These are phyloP conservation scores for Echeneis naucrates DNA, from an alignment of 2,797 vertebrate species.

Conservation along the genomic window DNA sequence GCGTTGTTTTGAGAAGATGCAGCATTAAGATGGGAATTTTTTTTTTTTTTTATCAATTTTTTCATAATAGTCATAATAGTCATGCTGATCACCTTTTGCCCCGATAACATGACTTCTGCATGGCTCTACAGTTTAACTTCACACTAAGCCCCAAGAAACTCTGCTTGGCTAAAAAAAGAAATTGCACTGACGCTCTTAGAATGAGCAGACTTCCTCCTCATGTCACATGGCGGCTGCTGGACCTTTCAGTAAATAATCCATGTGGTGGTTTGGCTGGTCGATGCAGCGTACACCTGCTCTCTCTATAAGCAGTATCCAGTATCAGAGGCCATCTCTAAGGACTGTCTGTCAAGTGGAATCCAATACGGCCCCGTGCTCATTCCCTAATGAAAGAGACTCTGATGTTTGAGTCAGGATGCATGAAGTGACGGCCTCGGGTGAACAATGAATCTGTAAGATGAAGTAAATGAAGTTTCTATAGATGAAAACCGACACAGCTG, in stretches of 20 bases:
- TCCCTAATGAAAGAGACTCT: conserved; percentile 66
- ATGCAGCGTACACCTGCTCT: conserved; percentile 71
- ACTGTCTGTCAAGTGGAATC: conserved; percentile 71
- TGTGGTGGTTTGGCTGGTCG: conserved; percentile 45
- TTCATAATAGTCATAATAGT: too few species aligned
- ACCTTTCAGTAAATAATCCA: conserved; percentile 78
- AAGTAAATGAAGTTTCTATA: conserved; percentile 1
- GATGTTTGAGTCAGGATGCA: conserved; percentile 35
- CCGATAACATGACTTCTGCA: not conserved
- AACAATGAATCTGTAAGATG: conserved; percentile 4
- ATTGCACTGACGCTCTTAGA: conserved; percentile 44
- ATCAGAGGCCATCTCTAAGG: conserved; percentile 59
- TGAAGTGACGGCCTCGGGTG: not conserved
- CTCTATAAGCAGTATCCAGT: conserved; percentile 59
- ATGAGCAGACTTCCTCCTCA: conserved; percentile 64
- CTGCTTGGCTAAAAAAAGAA: conserved; percentile 72
- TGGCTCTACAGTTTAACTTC: conserved; percentile 42
- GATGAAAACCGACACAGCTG: not conserved
- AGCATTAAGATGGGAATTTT: not conserved
- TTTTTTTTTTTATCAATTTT: not conserved
- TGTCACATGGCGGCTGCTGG: conserved; percentile 60
- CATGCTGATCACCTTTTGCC: not conserved
- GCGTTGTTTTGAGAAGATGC: not conserved
- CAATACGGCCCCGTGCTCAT: conserved; percentile 57
- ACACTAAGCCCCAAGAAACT: conserved; percentile 58